Evolutionary conservation across 1,140 invertebrate species (phyloP), one percentile per base, ranked within the genome.

Genomic region (Sarcophaga peregrina): DNA sequence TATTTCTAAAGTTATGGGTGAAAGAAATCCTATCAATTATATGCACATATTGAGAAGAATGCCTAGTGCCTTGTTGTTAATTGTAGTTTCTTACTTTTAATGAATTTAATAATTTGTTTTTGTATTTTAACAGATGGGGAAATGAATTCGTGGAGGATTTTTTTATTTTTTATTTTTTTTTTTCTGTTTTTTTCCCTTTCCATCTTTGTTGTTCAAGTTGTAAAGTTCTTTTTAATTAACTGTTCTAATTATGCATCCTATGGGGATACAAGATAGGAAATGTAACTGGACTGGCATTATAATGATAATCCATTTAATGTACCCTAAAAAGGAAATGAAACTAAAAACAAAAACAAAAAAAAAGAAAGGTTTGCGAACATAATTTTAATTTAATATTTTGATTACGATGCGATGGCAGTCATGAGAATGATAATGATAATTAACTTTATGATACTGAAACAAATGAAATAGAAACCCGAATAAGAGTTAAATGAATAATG

Each of bases 221-320:
- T 58, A 58, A 58, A 58, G 54, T 58, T 58, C 54, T 58, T 58
- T 58, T 58, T 58, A 58, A 58, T 58, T 58, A 58, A 58, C 54
- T 58, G n/a, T 13, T n/a, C 54, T 58, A 58, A 58, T 58, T 58
- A 58, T 58, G 54, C 54, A 58, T 58, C 54, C 54, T 58, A 15
- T 58, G 54, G 54, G 54, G 54, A 58, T 58, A 58, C 54, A 58
- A 58, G 13, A 58, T 13, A 58, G 54, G 54, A 58, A 58, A 58
- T 58, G 54, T 58, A 58, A 37, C 54, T n/a, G n/a, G n/a, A 58
- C 54, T 58, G 54, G 13, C 54, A 58, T 58, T 58, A n/a, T 58
- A 58, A 58, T 58, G 54, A 58, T 58, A 58, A 58, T 58, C 54
- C 54, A 58, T 58, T 58, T 58, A 58, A 58, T 58, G 54, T 58